Evolutionary conservation across 2,113 vertebrate genomes (phyloP), one percentile per base, ranked within the genome.

Genomic region (Paratilapia polleni): DNA sequence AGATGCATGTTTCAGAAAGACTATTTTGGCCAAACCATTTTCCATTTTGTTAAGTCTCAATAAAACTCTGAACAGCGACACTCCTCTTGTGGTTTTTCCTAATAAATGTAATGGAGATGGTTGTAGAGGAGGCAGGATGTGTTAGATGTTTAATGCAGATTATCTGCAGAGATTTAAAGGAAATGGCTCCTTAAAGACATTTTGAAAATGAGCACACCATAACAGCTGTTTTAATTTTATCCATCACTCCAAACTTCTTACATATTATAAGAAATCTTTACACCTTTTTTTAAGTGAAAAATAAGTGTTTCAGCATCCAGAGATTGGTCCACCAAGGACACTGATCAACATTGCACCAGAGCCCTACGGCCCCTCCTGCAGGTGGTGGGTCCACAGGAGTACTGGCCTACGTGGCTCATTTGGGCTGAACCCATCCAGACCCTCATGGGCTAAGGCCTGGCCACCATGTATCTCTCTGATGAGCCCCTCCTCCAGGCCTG

Each of bases 11-110:
- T 82, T 85, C 14, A 41, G 68, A 81, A 49, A 66, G 81, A 84
- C 47, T 66, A 61, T 77, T 89, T 86, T 83, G 74, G 80, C 49
- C 81, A 59, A 77, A 83, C 75, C 47, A 34, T 59, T 52, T 36
- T 86, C 74, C 61, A 12, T 87, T 92, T 90, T 93, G 87, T 93
- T 89, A 86, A 88, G 86, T 92, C 91, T 90, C 85, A 95, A 95
- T 95, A 95, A 95, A 95, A 88, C 80, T 78, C 84, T 90, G 86
- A 80, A 81, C 77, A 90, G 34, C 4, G 1, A 58, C 10, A 6
- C 3, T 24, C 2, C 57, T 59, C 5, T 7, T 78, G 61, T 85
- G 73, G 24, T 87, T 73, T 19, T 54, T 49, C 66, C 43, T 49
- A 28, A 26, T 52, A 20, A 49, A 43, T 43, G 24, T 49, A 43